Evolutionary conservation across 2,888 invertebrate genomes (phyloP).

Genomic region (Ormia ochracea): DNA sequence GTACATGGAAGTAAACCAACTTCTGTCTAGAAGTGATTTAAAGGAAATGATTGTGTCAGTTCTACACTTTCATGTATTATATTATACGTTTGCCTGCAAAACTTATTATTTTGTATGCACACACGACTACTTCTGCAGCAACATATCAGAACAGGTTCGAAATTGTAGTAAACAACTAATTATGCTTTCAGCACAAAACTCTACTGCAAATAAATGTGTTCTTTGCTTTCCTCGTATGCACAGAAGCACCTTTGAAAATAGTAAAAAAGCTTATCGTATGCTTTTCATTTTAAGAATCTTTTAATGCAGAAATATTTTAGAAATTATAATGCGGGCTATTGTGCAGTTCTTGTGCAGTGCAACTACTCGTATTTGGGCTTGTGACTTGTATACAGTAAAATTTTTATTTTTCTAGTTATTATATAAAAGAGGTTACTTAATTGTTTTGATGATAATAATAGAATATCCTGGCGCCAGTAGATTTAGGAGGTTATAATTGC

Average conservation of each 20-base stretch:
- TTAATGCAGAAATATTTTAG: too few relatives aligned
- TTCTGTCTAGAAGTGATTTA: constrained; percentile 19
- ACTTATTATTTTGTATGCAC: background rate
- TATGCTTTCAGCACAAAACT: too few relatives aligned
- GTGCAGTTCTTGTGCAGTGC: too few relatives aligned
- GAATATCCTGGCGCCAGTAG: background rate
- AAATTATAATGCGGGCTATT: too few relatives aligned
- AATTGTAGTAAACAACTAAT: background rate
- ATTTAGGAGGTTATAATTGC: background rate
- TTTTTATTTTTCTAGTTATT: too few relatives aligned
- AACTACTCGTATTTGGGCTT: too few relatives aligned
- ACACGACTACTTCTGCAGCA: background rate
- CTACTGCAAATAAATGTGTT: too few relatives aligned
- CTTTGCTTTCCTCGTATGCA: too few relatives aligned
- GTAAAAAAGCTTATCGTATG: too few relatives aligned
- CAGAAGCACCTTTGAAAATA: too few relatives aligned
- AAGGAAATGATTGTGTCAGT: constrained; percentile 27
- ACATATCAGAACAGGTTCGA: background rate
- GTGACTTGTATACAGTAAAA: too few relatives aligned
- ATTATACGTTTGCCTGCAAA: background rate
- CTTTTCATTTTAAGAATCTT: too few relatives aligned
- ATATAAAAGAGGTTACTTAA: background rate
- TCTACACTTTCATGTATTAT: background rate
- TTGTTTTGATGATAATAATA: background rate
- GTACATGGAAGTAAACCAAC: background rate